Conservation (phyloP, 2,113 vertebrate genomes). For the Crocuta crocuta region DNA sequence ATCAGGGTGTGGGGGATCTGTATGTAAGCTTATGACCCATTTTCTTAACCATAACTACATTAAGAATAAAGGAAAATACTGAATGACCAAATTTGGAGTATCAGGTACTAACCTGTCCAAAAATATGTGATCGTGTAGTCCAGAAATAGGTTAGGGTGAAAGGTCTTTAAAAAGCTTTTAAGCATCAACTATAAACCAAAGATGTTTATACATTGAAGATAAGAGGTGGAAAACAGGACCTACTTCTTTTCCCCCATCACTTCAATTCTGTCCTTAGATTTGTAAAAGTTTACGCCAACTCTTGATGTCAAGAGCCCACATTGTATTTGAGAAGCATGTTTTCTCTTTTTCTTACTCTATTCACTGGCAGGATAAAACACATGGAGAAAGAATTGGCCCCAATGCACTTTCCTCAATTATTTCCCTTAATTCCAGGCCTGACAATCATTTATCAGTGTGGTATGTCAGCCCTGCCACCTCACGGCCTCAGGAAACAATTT, state of each 20-base stretch:
- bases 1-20: not conserved
- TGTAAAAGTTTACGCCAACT: not conserved
- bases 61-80: conserved; percentile 26
- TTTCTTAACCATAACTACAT: not conserved
- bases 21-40: not conserved
- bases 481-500: not conserved
- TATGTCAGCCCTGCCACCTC: not conserved
- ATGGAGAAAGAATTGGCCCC: not conserved
- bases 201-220: not conserved
- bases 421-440: not conserved
- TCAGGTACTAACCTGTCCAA: not conserved
- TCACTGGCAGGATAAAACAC: not conserved
- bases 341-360: conserved; percentile 15
- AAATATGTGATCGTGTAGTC: not conserved
- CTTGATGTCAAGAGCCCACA: not conserved
- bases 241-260: not conserved
- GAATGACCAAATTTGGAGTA: not conserved
- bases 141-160: not conserved
- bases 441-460: not conserved
- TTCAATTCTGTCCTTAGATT: not conserved
- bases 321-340: not conserved
- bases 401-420: not conserved
- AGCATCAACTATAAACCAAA: not conserved
- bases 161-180: not conserved
- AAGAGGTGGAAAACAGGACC: not conserved